Percentiles rank a stretch among this genome's conserved stretches.
Conservation (phyloP, 2,113 vertebrate species). For the Apus apus region DNA sequence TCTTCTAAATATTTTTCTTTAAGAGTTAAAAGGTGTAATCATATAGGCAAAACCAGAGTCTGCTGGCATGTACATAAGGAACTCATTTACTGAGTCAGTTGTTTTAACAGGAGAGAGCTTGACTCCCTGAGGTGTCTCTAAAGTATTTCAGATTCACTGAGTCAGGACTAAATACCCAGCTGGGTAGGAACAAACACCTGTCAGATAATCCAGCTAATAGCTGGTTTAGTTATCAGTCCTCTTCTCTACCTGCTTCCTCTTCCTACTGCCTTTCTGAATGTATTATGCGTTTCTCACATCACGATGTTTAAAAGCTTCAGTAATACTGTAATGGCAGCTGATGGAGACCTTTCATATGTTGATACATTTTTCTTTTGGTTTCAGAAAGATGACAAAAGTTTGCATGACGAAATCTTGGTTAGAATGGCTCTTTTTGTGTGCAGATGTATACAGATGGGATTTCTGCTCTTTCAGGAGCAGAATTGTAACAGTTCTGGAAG, state of each 20-base stretch:
- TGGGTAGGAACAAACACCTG: conserved; percentile 66
- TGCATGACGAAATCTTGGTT: neutral
- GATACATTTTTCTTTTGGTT: neutral
- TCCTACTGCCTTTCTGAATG: neutral
- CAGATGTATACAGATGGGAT: neutral
- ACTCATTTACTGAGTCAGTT: conserved; percentile 48
- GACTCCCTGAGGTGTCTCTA: conserved; percentile 37
- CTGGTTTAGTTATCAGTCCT: conserved; percentile 50
- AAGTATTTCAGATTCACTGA: conserved; percentile 56
- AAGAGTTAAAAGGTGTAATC: neutral
- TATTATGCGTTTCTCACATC: neutral
- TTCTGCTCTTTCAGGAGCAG: neutral
- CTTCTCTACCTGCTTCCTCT: neutral
- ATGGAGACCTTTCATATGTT: conserved; percentile 13
- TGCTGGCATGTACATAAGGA: neutral
- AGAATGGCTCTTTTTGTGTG: neutral
- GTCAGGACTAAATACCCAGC: conserved; percentile 56
- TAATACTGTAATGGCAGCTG: neutral
- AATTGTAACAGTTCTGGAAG: neutral
- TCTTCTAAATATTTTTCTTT: neutral
- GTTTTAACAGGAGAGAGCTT: conserved; percentile 42
- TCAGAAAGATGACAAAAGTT: neutral
- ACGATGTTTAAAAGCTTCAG: conserved; percentile 6
- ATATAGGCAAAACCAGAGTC: neutral
- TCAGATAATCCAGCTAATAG: conserved; percentile 54